Conservation (phyloP, 1,140 invertebrate genomes). For the Magallana ariakensis region DNA sequence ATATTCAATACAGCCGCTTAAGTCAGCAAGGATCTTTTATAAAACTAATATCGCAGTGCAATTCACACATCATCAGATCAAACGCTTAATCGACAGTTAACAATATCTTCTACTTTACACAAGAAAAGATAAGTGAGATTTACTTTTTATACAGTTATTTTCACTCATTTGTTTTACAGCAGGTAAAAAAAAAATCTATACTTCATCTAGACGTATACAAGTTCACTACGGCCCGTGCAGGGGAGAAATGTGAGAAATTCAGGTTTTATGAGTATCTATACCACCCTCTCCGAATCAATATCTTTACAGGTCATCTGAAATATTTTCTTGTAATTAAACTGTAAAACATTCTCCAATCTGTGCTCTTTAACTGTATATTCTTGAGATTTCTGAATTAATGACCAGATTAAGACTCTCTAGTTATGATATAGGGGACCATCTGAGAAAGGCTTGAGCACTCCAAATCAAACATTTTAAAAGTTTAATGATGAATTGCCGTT, state of each 20-base stretch:
- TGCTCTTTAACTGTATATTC: background rate
- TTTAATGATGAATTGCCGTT: slow-evolving; percentile 32
- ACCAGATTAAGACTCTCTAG: slow-evolving; percentile 3
- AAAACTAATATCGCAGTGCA: background rate
- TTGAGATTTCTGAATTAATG: slow-evolving; percentile 24
- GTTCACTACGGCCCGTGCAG: background rate
- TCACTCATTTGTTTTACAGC: slow-evolving; percentile 15
- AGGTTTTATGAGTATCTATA: slow-evolving; percentile 1
- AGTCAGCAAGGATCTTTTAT: background rate
- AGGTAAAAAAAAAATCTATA: slow-evolving; percentile 5
- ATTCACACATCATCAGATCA: background rate
- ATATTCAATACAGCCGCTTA: background rate
- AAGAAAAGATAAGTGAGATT: slow-evolving; percentile 1
- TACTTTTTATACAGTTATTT: slow-evolving; percentile 11
- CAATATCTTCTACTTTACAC: slow-evolving; percentile 23
- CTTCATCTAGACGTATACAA: background rate
- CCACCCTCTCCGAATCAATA: background rate
- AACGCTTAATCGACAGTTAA: slow-evolving; percentile 4
- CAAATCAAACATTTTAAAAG: slow-evolving; percentile 30
- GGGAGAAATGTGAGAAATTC: background rate
- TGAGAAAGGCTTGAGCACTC: slow-evolving; percentile 13
- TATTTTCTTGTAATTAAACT: slow-evolving; percentile 34
- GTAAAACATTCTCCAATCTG: slow-evolving; percentile 32
- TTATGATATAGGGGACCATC: slow-evolving; percentile 16
- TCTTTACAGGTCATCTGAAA: slow-evolving; percentile 23